A percentile compares a stretch with the other conserved stretches of the same genome.
Conservation (phyloP, 2,113 vertebrate genomes). For the Poecilia latipinna region DNA sequence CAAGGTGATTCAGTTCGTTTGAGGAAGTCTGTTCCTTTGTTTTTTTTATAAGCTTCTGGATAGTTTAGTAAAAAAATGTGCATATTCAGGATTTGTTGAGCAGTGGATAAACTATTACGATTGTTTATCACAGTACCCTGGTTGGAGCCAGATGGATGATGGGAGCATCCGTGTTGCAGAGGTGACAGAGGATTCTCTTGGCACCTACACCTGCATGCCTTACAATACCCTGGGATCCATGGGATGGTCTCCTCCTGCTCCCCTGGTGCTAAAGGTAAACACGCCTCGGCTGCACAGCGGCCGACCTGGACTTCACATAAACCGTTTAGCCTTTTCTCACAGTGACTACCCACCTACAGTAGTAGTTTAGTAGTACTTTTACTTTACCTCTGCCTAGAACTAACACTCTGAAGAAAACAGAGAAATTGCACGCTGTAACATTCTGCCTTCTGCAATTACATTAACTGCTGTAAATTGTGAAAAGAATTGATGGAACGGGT, state of each 20-base stretch:
- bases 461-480: no score
- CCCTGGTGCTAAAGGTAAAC: slow-evolving; percentile 97
- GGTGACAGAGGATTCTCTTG: slow-evolving; percentile 97
- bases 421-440: no score
- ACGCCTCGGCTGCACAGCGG: not conserved
- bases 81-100: not conserved
- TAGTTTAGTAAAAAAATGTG: not conserved
- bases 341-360: no score
- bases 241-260: slow-evolving; percentile 95
- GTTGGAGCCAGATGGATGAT: slow-evolving; percentile 95
- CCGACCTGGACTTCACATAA: no score
- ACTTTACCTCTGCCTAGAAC: no score
- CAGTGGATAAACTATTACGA: no score
- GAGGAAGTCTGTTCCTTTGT: not conserved
- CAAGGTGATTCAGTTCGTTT: slow-evolving; percentile 81
- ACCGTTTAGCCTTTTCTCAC: no score
- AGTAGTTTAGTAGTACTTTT: no score
- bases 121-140: slow-evolving; percentile 83
- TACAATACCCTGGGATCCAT: slow-evolving; percentile 98
- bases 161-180: slow-evolving; percentile 96
- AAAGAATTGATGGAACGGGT: no score
- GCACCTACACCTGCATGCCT: slow-evolving; percentile 99
- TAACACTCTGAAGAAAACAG: no score
- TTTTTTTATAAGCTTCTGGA: no score
- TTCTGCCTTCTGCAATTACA: no score